Evolutionary conservation across 2,113 vertebrate species (phyloP), one percentile per base, ranked within the genome.

Genomic region (Catharus fuscescens): DNA sequence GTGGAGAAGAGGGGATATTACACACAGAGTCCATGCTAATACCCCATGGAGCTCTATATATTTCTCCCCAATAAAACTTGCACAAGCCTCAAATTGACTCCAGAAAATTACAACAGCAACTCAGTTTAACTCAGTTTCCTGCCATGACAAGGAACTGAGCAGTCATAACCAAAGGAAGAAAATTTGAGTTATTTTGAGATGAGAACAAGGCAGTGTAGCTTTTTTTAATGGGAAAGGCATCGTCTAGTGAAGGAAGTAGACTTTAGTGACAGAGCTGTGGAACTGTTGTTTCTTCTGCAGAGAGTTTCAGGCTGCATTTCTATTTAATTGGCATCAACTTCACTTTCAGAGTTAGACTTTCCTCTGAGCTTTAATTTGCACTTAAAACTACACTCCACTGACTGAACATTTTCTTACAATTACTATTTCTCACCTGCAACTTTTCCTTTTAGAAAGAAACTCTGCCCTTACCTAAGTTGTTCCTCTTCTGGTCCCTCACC

Each of bases 161-260:
- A 94, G 60, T 94, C 72, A 90, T 73, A 90, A 92, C 62, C 66
- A 96, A 95, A 77, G 84, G 71, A 96, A 87, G 71, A 91, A 95
- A 85, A 72, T 25, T 44, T 70, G 84, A 92, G 86, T 88, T 98
- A 97, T 96, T 96, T 90, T 97, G 85, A 88, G 91, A 85, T 0
- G 3, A 91, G 70, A 91, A 88, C 8, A 76, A 86, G 87, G 31
- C 73, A 72, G 12, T 85, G 80, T 91, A 89, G 57, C 57, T 95
- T 96, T 94, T 38, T 92, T 69, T 73, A 91, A 93, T 94, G 66
- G 83, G 87, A 85, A 94, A 85, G 38, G 40, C 48, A 90, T 93
- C 90, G 94, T 85, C 81, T 66, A 94, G 87, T 59, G 79, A 76
- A 93, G 87, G 87, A 95, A 97, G 85, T 45, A 95, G 84, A 50